Percentiles rank a stretch among this genome's conserved stretches.
Evolutionary conservation across 2,113 vertebrate species (phyloP).

Genomic region (Neodon shergylaensis): DNA sequence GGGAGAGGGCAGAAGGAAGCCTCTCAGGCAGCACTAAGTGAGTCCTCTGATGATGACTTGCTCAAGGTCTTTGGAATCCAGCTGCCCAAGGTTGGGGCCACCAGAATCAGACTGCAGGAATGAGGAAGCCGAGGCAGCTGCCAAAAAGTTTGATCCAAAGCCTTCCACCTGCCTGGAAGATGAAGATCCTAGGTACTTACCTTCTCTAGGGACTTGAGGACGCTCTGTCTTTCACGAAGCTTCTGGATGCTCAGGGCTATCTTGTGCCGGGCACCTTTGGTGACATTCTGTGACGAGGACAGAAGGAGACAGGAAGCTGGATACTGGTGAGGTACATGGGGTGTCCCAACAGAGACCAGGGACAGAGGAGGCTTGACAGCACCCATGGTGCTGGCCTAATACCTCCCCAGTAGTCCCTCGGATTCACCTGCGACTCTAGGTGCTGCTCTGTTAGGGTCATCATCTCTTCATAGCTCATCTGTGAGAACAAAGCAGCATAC

Average conservation of each 20-base stretch:
- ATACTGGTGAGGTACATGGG: background rate
- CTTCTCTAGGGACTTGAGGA: constrained; percentile 96
- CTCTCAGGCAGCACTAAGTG: background rate
- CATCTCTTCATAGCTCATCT: constrained; percentile 98
- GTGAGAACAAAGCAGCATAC: constrained; percentile 95
- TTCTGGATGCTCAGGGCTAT: constrained; percentile 98
- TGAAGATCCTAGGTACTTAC: constrained; percentile 78
- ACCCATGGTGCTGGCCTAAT: background rate
- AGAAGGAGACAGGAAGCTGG: constrained; percentile 21
- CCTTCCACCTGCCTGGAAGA: background rate
- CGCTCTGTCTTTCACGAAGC: constrained; percentile 92
- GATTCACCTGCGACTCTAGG: constrained; percentile 93
- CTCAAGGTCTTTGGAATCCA: background rate
- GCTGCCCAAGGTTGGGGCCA: background rate
- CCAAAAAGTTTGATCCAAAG: constrained; percentile 19
- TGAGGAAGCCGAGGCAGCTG: background rate
- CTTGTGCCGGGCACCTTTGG: constrained; percentile 96
- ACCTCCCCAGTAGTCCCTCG: background rate
- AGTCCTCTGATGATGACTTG: background rate
- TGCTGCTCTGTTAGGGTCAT: constrained; percentile 97
- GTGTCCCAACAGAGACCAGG: background rate
- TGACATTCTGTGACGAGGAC: constrained; percentile 89
- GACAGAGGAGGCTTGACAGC: background rate
- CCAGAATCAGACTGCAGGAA: background rate
- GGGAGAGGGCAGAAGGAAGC: background rate